Conservation (phyloP, 1,140 invertebrate species). For the Acromyrmex charruanus region DNA sequence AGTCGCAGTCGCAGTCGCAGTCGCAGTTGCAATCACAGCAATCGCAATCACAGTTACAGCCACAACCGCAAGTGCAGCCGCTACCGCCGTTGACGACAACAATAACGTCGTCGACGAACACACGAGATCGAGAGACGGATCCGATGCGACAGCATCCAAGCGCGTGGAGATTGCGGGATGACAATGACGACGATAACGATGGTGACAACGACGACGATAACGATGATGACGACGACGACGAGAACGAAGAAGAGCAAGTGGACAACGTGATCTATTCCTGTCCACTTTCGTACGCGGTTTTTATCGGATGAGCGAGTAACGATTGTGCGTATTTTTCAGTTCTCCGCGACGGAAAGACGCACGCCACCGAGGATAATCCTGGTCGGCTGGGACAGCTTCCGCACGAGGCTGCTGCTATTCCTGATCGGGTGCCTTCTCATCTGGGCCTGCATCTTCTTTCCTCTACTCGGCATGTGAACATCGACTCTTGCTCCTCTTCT, state of each 20-base stretch:
- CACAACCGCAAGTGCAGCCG: too few relatives aligned
- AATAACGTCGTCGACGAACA: slow-evolving; percentile 12
- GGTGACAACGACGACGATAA: slow-evolving; percentile 19
- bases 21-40: not conserved
- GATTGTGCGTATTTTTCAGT: slow-evolving; percentile 66
- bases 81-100: not conserved
- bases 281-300: not conserved
- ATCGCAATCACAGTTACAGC: not conserved
- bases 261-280: slow-evolving; percentile 27
- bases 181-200: slow-evolving; percentile 54
- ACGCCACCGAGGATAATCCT: slow-evolving; percentile 70
- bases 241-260: slow-evolving; percentile 13
- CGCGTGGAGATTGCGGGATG: slow-evolving; percentile 50
- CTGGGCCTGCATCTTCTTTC: slow-evolving; percentile 84
- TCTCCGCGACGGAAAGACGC: slow-evolving; percentile 61
- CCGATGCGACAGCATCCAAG: slow-evolving; percentile 71
- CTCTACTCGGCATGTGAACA: slow-evolving; percentile 72
- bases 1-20: not conserved
- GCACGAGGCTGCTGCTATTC: slow-evolving; percentile 80
- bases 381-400: slow-evolving; percentile 83
- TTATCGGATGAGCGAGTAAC: not conserved
- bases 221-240: slow-evolving; percentile 66
- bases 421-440: slow-evolving; percentile 80
- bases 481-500: not conserved
- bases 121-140: slow-evolving; percentile 60